phyloP scores from a whole-genome alignment of 2,113 vertebrate genomes.

The Melospiza melodia region DNA sequence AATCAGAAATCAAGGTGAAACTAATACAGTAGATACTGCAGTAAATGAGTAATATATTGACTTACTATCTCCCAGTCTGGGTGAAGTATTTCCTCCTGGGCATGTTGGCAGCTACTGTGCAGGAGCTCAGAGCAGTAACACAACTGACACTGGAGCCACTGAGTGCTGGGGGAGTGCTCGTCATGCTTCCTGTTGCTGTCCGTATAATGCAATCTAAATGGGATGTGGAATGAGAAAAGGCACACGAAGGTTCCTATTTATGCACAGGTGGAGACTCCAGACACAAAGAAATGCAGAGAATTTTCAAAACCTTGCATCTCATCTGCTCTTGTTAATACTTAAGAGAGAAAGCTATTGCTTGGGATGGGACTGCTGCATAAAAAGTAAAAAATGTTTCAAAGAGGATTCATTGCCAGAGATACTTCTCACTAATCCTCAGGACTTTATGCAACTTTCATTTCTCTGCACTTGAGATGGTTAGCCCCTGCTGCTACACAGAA shows the following conservation, averaged over 20 bases:
- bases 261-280: not conserved
- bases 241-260: not conserved
- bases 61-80: slow-evolving; percentile 80
- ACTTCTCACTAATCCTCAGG: not conserved
- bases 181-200: slow-evolving; percentile 70
- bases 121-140: slow-evolving; percentile 76
- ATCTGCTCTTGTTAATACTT: not conserved
- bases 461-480: not conserved
- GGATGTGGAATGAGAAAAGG: not conserved
- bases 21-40: not conserved
- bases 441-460: not conserved
- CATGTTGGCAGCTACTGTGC: slow-evolving; percentile 37
- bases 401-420: not conserved
- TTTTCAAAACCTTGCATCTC: not conserved
- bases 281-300: not conserved
- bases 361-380: not conserved
- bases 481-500: not conserved
- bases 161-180: slow-evolving; percentile 62
- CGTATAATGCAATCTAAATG: slow-evolving; percentile 49
- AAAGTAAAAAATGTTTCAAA: not conserved
- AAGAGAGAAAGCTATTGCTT: not conserved
- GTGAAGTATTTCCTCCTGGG: slow-evolving; percentile 77
- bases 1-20: not conserved
- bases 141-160: slow-evolving; percentile 78
- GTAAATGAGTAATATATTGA: not conserved